Evolutionary conservation across 2,113 vertebrate genomes (phyloP).

Genomic region (Pterophyllum scalare): DNA sequence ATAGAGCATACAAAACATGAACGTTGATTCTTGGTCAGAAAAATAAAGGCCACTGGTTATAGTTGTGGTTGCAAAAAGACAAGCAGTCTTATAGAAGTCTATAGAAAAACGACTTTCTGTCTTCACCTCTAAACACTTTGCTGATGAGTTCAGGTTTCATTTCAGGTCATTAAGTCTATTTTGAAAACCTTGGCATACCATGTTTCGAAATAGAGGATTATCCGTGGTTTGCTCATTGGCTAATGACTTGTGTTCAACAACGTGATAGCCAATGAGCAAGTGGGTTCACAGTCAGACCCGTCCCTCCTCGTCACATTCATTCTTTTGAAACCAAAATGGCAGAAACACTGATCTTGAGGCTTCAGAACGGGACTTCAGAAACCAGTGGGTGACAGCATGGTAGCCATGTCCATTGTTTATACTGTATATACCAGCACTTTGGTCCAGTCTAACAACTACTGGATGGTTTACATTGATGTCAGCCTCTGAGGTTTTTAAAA

Average conservation of each 20-base stretch:
- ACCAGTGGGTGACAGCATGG: background rate
- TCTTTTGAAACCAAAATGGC: background rate
- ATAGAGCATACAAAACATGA: too few relatives aligned
- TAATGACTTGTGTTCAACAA: too few relatives aligned
- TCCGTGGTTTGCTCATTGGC: too few relatives aligned
- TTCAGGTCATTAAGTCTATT: too few relatives aligned
- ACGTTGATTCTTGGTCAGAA: too few relatives aligned
- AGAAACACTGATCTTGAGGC: background rate
- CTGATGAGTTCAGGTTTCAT: too few relatives aligned
- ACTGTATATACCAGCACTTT: background rate
- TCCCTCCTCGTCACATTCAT: background rate
- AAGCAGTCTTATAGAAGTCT: background rate
- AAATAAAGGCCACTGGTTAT: too few relatives aligned
- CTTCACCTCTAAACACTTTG: background rate
- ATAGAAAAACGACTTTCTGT: background rate
- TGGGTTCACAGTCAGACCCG: background rate
- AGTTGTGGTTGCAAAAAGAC: too few relatives aligned
- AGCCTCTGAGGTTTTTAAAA: background rate
- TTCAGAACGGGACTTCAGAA: background rate
- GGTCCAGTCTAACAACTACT: background rate
- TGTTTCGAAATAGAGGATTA: background rate
- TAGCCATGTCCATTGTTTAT: background rate
- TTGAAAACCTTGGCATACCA: background rate
- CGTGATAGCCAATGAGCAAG: background rate
- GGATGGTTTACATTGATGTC: background rate